Evolutionary conservation across 2,888 invertebrate species (phyloP), one percentile per base, ranked within the genome.

Genomic region (Perizoma affinitatum): DNA sequence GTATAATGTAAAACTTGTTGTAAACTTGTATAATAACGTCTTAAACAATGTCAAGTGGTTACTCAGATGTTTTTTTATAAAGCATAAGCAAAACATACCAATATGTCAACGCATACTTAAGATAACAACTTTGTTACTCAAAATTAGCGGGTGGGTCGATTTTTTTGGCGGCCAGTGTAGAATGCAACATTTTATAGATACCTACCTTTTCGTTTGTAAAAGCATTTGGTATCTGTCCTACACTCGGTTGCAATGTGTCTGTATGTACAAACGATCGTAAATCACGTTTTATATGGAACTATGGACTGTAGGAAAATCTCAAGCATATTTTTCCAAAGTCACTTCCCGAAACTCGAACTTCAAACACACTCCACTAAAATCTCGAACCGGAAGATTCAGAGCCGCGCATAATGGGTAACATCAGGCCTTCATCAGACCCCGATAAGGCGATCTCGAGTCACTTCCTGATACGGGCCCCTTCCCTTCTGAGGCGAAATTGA

Each of bases 391-490:
- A 65, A 65, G 54, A 58, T 57, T 42, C 51, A 42, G 42, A 61
- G 68, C 67, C 74, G 70, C 72, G 77, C 74, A 78, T 82, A 82
- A 82, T 80, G 73, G 75, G 71, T 67, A 71, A 57, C 78, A 79
- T 76, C 74, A 54, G 59, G 75, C 79, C 77, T 80, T 82, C 82
- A 84, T 83, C 82, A 80, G 79, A 72, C 68, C 53, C 74, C 74
- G 85, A 87, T 86, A 86, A 83, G 78, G 69, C 72, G 78, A 80
- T 82, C 83, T 79, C 74, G 63, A 84, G 79, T 76, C 80, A 83
- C 83, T 84, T 83, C 82, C 84, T 80, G 86, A 82, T 83, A 84
- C 78, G 80, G 78, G 74, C 78, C 83, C 84, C 68, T 66, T 73
- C 72, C 70, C 75, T 67, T 46, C 61, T 50, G 57, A 46, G 44